Base-by-base conservation (phyloP, 2,797 vertebrate genomes). In the Adelosebastes latens region DNA sequence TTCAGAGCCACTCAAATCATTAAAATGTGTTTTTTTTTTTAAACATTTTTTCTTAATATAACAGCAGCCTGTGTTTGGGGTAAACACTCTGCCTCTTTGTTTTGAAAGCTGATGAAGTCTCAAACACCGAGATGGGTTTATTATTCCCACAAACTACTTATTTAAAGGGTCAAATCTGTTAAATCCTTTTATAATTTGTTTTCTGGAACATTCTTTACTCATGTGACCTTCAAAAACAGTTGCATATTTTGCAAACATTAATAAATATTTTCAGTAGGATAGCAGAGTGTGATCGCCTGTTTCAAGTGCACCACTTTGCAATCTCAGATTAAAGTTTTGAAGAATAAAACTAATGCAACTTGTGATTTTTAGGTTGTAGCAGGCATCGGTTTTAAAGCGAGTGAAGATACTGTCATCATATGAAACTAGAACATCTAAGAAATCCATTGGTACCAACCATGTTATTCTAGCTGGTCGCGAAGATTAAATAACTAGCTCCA, bases 391-490 rank as follows among this genome's bases (percentile, higher is more conserved):
- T 46, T 46, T 18, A 46, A 46, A 46, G 42, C 3, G 42, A 46
- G 42, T 46, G 42, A 46, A 46, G 42, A 46, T 18, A 2, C 16
- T 46, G 42, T 8, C 16, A 46, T 46, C 1, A 46, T 8, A 46
- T 4, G 42, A 46, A 46, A 46, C 42, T 46, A 46, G 3, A 46
- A 46, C 8, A 46, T 2, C 42, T 0, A 18, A 46, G 14, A 0
- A 46, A 46, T 46, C 0, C 16, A 46, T 46, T 46, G 16, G 42
- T 0, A 0, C 42, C 42, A 18, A 20, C 16, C 0, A 18, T 18
- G 1, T 46, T 7, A 46, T 46, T 0, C 3, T 1, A 20, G 42
- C 16, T 18, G 8, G 42, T 18, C 0, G 3, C 7, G 1, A 46
- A 46, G 7, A 0, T 46, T 46, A 46, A 42, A 18, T 42, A 42